A percentile compares a stretch with the other conserved stretches of the same genome.
Evolutionary conservation across 2,888 invertebrate species (phyloP).

Genomic region (Acrocyrtus sp.): DNA sequence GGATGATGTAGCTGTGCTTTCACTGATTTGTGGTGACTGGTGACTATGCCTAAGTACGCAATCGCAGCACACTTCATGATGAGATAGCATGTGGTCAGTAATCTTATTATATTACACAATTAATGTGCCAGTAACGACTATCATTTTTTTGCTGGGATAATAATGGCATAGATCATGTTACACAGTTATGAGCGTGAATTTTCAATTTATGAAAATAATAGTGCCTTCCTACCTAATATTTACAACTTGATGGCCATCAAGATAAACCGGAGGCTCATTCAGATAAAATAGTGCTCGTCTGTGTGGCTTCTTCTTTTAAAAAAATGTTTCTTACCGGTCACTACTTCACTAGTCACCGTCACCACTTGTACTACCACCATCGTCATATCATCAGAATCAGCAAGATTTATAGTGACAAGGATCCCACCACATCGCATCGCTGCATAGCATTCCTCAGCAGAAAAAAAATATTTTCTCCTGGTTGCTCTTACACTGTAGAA

Average conservation of each 20-base stretch:
- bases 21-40: too few relatives aligned
- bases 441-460: too few relatives aligned
- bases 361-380: too few relatives aligned
- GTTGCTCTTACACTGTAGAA: background rate
- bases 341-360: too few relatives aligned
- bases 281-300: too few relatives aligned
- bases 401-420: slow-evolving; percentile 44
- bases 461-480: slow-evolving; percentile 7
- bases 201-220: slow-evolving; percentile 35
- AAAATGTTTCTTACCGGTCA: slow-evolving; percentile 26
- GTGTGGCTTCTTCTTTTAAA: too few relatives aligned
- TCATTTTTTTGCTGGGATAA: background rate
- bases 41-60: too few relatives aligned
- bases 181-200: slow-evolving; percentile 14
- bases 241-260: slow-evolving; percentile 36
- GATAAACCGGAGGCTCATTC: slow-evolving; percentile 18
- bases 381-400: slow-evolving; percentile 19
- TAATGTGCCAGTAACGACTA: background rate
- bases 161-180: background rate
- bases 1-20: too few relatives aligned
- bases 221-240: too few relatives aligned
- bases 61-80: too few relatives aligned
- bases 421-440: slow-evolving; percentile 23
- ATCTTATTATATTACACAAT: too few relatives aligned
- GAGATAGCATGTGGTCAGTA: too few relatives aligned